A percentile compares a stretch with the other conserved stretches of the same genome.
Conservation (phyloP, 1,140 invertebrate species). For the Bombus sibiricus region DNA sequence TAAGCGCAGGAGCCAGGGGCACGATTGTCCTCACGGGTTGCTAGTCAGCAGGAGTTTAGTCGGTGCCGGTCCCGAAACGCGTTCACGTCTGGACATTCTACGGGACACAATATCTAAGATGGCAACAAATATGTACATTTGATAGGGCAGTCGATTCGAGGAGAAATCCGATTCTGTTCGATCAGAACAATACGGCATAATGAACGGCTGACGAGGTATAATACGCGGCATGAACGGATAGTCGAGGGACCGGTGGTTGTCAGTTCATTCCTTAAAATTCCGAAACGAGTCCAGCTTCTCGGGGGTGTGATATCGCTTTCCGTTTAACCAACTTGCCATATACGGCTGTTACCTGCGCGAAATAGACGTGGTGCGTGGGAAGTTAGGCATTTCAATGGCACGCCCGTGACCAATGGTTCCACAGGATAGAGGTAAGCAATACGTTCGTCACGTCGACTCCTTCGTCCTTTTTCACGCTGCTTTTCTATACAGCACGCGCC, state of each 20-base stretch:
- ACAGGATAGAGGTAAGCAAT: constrained; percentile 60
- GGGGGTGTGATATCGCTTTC: constrained; percentile 38
- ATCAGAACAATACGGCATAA: constrained; percentile 23
- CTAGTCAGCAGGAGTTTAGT: constrained; percentile 75
- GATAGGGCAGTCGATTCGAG: constrained; percentile 69
- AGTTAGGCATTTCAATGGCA: constrained; percentile 46
- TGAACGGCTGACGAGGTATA: constrained; percentile 43
- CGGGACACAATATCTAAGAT: constrained; percentile 68
- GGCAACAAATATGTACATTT: constrained; percentile 74
- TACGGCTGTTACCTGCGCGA: constrained; percentile 6
- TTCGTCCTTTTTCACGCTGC: neutral
- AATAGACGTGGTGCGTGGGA: constrained; percentile 42
- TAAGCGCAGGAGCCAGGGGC: constrained; percentile 57
- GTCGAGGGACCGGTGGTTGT: constrained; percentile 32
- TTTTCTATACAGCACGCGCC: neutral
- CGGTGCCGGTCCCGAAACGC: constrained; percentile 75
- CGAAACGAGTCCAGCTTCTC: neutral
- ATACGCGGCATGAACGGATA: constrained; percentile 42
- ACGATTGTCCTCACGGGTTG: constrained; percentile 64
- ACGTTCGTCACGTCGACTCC: neutral
- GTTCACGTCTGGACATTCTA: constrained; percentile 69
- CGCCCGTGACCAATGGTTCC: constrained; percentile 58
- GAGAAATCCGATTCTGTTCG: constrained; percentile 34
- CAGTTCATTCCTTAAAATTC: constrained; percentile 26
- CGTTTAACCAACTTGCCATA: constrained; percentile 14